These are phyloP conservation scores for Apostichopus japonicus DNA, from an alignment of 35 echinoderm and acorn worm species.

Conservation along the genomic window DNA sequence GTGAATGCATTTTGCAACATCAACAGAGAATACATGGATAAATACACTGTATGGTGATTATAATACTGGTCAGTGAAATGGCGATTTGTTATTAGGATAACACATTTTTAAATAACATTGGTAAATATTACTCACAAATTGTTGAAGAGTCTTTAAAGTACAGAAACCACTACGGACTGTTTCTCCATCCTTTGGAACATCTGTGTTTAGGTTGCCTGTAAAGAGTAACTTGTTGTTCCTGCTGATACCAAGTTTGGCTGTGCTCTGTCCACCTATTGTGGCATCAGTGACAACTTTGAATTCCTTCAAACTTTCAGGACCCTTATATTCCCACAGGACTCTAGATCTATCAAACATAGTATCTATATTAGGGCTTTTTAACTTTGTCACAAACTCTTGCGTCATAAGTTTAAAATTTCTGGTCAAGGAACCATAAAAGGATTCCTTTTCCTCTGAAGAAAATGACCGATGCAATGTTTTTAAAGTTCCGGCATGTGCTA, in stretches of 20 bases:
- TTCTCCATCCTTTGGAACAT: constrained; percentile 87
- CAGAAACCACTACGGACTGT: constrained; percentile 95
- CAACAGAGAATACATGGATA: no score
- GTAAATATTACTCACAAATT: constrained; percentile 78
- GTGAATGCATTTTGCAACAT: no score
- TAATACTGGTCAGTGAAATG: no score
- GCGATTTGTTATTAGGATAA: no score
- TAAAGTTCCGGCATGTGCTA: neutral
- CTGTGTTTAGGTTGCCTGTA: constrained; percentile 78
- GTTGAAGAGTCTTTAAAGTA: constrained; percentile 59
- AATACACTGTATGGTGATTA: no score
- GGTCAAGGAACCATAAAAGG: constrained; percentile 40
- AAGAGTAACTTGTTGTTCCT: constrained; percentile 91
- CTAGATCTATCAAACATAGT: constrained; percentile 76
- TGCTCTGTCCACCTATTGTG: constrained; percentile 84
- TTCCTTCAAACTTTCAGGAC: constrained; percentile 68
- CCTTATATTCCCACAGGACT: constrained; percentile 70
- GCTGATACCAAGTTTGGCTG: constrained; percentile 69
- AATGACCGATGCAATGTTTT: neutral
- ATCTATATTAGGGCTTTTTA: constrained; percentile 71
- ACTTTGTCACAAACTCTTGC: constrained; percentile 66
- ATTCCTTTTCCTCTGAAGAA: constrained; percentile 49
- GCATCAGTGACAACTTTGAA: constrained; percentile 74
- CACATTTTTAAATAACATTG: no score
- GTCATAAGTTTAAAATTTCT: constrained; percentile 75